These are phyloP conservation scores for Melitaea cinxia DNA, from an alignment of 1,140 invertebrate genomes.

Conservation along the genomic window DNA sequence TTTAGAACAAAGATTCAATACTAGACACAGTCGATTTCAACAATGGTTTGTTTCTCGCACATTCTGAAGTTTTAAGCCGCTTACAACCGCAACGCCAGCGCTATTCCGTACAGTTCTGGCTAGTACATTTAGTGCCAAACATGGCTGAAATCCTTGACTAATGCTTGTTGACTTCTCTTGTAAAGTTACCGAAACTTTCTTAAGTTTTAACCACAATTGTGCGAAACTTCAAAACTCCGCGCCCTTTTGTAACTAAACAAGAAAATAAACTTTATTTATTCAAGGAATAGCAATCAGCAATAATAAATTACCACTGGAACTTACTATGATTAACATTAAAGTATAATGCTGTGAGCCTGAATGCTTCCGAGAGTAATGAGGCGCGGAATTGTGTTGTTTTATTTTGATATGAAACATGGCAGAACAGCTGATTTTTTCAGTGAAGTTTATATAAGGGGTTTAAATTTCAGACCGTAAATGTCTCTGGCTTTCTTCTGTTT, in stretches of 20 bases:
- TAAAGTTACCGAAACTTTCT: constrained; percentile 25
- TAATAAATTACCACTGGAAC: background rate
- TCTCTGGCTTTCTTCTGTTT: no score
- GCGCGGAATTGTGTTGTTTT: no score
- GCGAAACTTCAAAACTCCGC: constrained; percentile 7
- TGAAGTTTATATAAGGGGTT: no score
- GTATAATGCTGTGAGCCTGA: no score
- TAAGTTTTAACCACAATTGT: constrained; percentile 26
- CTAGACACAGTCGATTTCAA: background rate
- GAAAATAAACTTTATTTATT: constrained; percentile 20
- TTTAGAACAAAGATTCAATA: background rate
- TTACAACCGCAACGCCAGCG: constrained; percentile 21
- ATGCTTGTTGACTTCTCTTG: constrained; percentile 31
- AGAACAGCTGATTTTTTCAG: no score
- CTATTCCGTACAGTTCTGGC: constrained; percentile 9
- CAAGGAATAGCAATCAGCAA: background rate
- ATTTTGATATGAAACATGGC: no score
- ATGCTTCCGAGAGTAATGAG: no score
- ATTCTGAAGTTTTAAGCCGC: constrained; percentile 20
- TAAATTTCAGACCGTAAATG: no score
- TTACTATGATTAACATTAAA: background rate
- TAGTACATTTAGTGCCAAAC: constrained; percentile 12
- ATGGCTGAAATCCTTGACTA: constrained; percentile 22
- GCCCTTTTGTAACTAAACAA: constrained; percentile 25
- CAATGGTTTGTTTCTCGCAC: background rate